Base-by-base conservation (phyloP, 2,797 vertebrate genomes). In the Limnodromus scolopaceus region DNA sequence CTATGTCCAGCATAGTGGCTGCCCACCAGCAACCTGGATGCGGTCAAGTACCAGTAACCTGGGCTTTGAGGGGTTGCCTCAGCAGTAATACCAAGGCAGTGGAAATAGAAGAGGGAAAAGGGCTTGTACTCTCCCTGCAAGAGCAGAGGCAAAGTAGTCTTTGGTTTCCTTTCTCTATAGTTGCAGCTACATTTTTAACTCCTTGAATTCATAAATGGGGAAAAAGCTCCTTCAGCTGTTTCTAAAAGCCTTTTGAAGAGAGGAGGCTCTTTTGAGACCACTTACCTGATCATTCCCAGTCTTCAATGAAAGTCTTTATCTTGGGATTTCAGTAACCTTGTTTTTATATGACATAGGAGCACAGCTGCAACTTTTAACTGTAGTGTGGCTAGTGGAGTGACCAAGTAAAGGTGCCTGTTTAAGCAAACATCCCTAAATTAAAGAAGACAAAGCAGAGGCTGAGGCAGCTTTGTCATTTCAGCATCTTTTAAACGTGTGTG, bases 1-100 rank as follows among this genome's bases (percentile, higher is more conserved):
- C 30, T 24, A 3, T 0, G 2, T 54, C 32, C 41, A 46, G 58
- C 0, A 0, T 16, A 2, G 17, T 72, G 46, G 6, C 75, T 60
- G 23, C 36, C 45, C 1, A 1, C 20, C 19, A 46, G 17, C 68
- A 79, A 55, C 58, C 43, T 79, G 8, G 10, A 25, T 63, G 25
- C 25, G 55, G 14, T 75, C 55, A 53, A 1, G 6, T 41, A 45
- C n/a, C 23, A 39, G 0, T 69, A n/a, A 28, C 18, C 5, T 45
- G n/a, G n/a, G 13, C 58, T 89, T 54, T 1, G 0, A 20, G 16
- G 54, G 30, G 36, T 45, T 94, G 38, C 30, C 24, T 78, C 61
- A 71, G 43, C 64, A 45, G 34, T 41, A 43, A 54, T 36, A 71
- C 15, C 2, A 41, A 55, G 16, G 45, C 48, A 61, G 2, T 57